Base-by-base conservation (phyloP, 1,140 invertebrate species). In the Mylabris phalerata region DNA sequence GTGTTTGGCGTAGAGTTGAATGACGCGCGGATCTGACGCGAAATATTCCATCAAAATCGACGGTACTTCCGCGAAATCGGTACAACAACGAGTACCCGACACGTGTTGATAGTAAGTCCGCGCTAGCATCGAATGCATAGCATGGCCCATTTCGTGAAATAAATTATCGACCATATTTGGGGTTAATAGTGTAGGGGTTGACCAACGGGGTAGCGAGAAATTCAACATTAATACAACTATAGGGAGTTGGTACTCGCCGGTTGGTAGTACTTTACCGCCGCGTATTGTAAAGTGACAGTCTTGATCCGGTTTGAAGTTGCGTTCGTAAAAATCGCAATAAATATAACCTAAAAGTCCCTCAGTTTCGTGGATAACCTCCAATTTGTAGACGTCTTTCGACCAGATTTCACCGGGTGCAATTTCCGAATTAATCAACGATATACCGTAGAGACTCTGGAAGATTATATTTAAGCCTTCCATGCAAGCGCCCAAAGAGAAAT, bases 81-180 rank as follows among this genome's bases (percentile, higher is more conserved):
- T 98, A 40, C 89, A 87, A 74, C 95, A 98, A 59, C 98, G 80
- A 1, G 98, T 99, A 58, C 95, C 96, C 25, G 94, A 93, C 11
- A 98, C 92, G 77, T 99, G 96, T 76, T 99, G 97, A 78, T 98
- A 95, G 56, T 85, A 82, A 0, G 96, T 97, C 63, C 93, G 81
- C 5, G 90, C 97, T 50, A 99, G 74, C 94, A 99, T 98, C 4
- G 96, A 98, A 76, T 99, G 98, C 80, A 99, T 88, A 4, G 97
- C 98, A 79, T 99, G 98, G 0, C 97, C 97, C 88, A 98, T 92
- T 80, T 99, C 97, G 72, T 99, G 98, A 76, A 99, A 99, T 27
- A 99, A 77, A 78, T 98, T 98, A 73, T 99, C 95, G 9, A 98
- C 86, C 59, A 90, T 86, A 10, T 84, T 80, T 1, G 91, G 89